Evolutionary conservation across 2,797 vertebrate species (phyloP), one percentile per base, ranked within the genome.

Genomic region (Urophycis tenuis): DNA sequence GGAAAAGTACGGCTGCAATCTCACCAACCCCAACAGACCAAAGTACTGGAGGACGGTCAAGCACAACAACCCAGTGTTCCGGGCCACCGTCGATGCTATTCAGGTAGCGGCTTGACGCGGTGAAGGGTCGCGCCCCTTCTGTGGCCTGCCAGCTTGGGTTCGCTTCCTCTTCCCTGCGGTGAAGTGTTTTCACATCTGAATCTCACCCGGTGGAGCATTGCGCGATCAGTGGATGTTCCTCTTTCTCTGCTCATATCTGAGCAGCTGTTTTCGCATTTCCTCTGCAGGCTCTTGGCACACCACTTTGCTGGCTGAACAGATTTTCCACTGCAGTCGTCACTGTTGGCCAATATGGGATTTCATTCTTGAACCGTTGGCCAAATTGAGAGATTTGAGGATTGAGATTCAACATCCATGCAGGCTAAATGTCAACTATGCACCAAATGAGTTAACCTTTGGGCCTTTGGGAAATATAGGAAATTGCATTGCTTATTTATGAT

Each of bases 1-100:
- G 80, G 95, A 97, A 83, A 97, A 97, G 83, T 97, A 97, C 8
- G 95, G 96, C 60, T 95, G 94, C 79, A 97, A 97, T 82, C 83
- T 97, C 19, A 94, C 96, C 3, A 94, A 92, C 78, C 90, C 93
- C 2, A 94, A 91, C 88, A 89, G 95, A 49, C 96, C 96, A 1
- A 95, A 93, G 73, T 97, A 92, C 87, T 97, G 96, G 96, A 94
- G 95, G 49, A 95, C 93, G 0, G 95, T 97, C 74, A 96, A 97
- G 80, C 95, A 95, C 91, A 96, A 96, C 87, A 97, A 97, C 81
- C 96, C 95, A 0, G 96, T 97, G n/a, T 97, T 97, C 88, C 94
- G 92, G 76, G 93, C 92, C 80, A 96, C 95, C 0, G 95, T 97
- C 33, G 95, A 97, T 80, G 92, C 94, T 15, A 91, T 97, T 81